A percentile compares a stretch with the other conserved stretches of the same genome.
Conservation (phyloP, 1,140 invertebrate species). For the Neodiprion pinetum region DNA sequence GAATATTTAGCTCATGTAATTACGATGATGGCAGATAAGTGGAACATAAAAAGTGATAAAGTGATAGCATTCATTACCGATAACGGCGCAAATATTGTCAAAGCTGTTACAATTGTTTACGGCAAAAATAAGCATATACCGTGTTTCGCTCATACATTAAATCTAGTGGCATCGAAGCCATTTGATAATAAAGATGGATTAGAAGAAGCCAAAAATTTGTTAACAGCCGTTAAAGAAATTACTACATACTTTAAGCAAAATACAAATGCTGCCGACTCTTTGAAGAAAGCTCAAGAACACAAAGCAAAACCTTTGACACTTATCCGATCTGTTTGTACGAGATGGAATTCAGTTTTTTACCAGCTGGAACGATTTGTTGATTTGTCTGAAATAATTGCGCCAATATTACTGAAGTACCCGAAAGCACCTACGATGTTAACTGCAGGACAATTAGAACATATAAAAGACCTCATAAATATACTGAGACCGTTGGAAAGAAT, state of each 20-base stretch:
- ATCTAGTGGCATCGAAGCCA: not conserved
- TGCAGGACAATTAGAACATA: no score
- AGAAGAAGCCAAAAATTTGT: not conserved
- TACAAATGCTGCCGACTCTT: not conserved
- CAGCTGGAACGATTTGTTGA: no score
- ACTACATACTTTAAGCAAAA: not conserved
- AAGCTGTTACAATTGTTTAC: constrained; percentile 45
- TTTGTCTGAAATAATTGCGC: no score
- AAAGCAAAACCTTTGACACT: not conserved
- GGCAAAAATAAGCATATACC: constrained; percentile 41
- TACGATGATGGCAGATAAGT: constrained; percentile 39
- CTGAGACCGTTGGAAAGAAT: no score
- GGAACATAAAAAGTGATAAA: constrained; percentile 37
- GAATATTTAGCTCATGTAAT: constrained; percentile 41
- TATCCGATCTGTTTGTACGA: not conserved
- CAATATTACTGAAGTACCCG: no score
- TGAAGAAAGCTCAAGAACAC: not conserved
- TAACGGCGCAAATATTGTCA: constrained; percentile 49
- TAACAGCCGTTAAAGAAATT: not conserved
- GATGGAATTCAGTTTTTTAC: not conserved
- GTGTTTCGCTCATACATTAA: constrained; percentile 21
- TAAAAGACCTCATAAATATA: no score
- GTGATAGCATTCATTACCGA: constrained; percentile 43
- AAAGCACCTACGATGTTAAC: no score
- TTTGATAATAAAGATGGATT: not conserved